Evolutionary conservation across 2,888 invertebrate genomes (phyloP), one percentile per base, ranked within the genome.

Genomic region (Chouioia cunea): DNA sequence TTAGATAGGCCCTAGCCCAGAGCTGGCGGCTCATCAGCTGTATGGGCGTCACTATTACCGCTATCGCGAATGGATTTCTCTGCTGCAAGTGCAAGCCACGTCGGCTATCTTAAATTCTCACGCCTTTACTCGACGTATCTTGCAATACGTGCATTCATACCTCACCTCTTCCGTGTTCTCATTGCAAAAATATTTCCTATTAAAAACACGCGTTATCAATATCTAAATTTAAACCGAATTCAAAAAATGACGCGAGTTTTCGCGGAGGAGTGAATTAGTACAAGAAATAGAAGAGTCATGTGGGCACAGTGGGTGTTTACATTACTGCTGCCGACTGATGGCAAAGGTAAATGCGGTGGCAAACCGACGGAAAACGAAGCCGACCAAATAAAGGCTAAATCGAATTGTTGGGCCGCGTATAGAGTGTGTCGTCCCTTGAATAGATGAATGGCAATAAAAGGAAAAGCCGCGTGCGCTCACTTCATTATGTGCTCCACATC

Each of bases 401-500:
- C 53, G 67, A 63, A 53, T 54, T 36, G 53, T 22, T 1, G 22
- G 27, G 22, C 53, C 44, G 47, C 18, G 16, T 36, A 53, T 27
- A 27, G 4, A 27, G 14, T 14, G 14, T 47, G 14, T 47, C 47
- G 16, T 47, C 53, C 6, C 15, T 18, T 47, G 59, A 67, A 67
- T 67, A 67, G 67, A 59, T 56, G 64, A 59, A 50, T 44, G 58
- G 59, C 18, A 68, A 60, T 64, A 68, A 60, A 72, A 65, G 59
- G 65, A 60, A 72, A 72, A 68, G 6, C 48, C 66, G 46, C 15
- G 3, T 22, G 58, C 44, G 60, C 48, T 65, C 66, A 54, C 53
- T 73, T 73, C 58, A 66, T 73, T 69, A 69, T 57, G 56, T 48
- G 72, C 57, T 62, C 60, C 56, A 63, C 48, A 52, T 72, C 6